These are phyloP conservation scores for Calidris pygmaea DNA, from an alignment of 2,113 vertebrate species.

Conservation along the genomic window DNA sequence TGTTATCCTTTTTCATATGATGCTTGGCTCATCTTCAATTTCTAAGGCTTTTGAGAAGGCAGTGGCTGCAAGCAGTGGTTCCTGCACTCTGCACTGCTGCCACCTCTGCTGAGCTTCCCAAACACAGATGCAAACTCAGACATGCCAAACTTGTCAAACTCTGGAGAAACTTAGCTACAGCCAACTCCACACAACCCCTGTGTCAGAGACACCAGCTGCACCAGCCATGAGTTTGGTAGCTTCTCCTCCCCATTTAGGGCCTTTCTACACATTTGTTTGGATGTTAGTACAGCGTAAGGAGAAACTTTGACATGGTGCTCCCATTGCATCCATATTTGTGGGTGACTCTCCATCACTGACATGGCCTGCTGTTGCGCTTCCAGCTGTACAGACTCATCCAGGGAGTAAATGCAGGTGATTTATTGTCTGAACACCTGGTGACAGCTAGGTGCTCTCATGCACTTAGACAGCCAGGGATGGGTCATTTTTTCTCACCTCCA, in stretches of 20 bases:
- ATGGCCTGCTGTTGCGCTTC: neutral
- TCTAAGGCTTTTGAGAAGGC: neutral
- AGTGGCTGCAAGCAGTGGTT: neutral
- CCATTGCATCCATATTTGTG: neutral
- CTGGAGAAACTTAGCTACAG: neutral
- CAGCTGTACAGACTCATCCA: neutral
- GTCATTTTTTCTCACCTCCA: neutral
- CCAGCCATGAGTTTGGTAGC: neutral
- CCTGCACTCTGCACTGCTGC: neutral
- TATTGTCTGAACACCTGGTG: slow-evolving; percentile 17
- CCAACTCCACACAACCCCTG: neutral
- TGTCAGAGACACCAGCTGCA: neutral
- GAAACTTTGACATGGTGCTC: neutral
- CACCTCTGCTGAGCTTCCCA: neutral
- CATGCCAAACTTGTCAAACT: neutral
- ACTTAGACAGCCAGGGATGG: neutral
- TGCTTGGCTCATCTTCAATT: neutral
- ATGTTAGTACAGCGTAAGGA: neutral
- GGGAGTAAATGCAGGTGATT: slow-evolving; percentile 31
- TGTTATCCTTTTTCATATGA: neutral
- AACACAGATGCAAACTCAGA: neutral
- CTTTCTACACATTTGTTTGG: neutral
- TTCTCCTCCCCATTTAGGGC: neutral
- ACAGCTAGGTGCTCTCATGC: neutral
- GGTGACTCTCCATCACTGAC: slow-evolving; percentile 9